Base-by-base conservation (phyloP, 37 sponge, comb jelly and placozoan genomes). In the Eunapius fragilis region DNA sequence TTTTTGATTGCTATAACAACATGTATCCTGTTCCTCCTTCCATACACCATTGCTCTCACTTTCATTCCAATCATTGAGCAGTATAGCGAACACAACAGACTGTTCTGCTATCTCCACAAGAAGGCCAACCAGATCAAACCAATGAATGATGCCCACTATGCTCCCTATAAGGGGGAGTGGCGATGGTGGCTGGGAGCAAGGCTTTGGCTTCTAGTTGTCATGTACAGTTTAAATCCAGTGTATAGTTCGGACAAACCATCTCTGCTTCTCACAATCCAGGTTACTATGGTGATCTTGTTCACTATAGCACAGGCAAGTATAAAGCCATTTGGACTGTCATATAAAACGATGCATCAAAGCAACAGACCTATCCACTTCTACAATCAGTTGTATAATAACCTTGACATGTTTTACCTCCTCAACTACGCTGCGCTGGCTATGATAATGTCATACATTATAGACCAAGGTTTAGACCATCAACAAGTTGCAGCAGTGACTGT, bases 131-230 rank as follows among this genome's bases (percentile, higher is more conserved):
- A 10, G 23, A 37, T 88, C 23, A 82, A 28, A 33, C 88, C 88
- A 17, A 67, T 88, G 24, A 25, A 82, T 12, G 82, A 88, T 88
- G 88, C 77, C 2, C 77, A 68, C 31, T 76, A 68, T 69, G 88
- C 77, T 28, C 88, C 88, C 11, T 88, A 82, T 71, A 88, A 77
- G 77, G 88, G 82, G 48, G 82, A 68, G 28, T 81, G 37, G 28
- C 25, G 82, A 13, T 88, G 37, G 34, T 88, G 88, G 88, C 33
- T 69, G 33, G 88, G 88, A 12, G n/a, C 37, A 22, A 33, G 76
- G 24, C 77, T 88, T 4, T 69, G 48, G 45, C 70, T 82, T 23
- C 75, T 80, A 2, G 37, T 81, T 45, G 69, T 76, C 2, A 3
- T 80, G 24, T 80, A 74, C 45, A 80, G 3, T 41, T 41, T 41